Evolutionary conservation across 2,797 vertebrate genomes (phyloP).

Genomic region (Oryzias sinensis): DNA sequence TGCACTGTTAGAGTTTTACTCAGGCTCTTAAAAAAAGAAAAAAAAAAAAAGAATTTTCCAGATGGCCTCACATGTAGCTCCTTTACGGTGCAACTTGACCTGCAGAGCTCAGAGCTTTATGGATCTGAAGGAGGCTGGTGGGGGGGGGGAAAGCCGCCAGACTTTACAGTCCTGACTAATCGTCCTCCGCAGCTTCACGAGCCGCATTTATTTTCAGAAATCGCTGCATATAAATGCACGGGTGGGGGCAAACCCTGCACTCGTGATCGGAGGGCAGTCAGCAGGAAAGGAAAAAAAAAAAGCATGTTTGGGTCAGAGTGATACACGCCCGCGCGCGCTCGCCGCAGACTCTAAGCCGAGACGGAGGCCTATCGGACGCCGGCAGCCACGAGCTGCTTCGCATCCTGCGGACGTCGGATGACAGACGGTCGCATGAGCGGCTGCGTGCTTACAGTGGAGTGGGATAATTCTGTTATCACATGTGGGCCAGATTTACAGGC

Average conservation of each 20-base stretch:
- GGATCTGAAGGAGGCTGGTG: constrained; percentile 13
- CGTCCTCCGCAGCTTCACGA: constrained; percentile 7
- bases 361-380: constrained; percentile 43
- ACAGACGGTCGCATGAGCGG: constrained; percentile 46
- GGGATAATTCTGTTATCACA: constrained; percentile 59
- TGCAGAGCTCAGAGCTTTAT: constrained; percentile 19
- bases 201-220: constrained; percentile 17
- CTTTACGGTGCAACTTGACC: constrained; percentile 31
- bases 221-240: constrained; percentile 30
- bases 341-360: constrained; percentile 26
- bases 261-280: constrained; percentile 32
- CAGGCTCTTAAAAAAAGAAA: constrained; percentile 38
- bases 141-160: constrained; percentile 22
- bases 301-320: constrained; percentile 51
- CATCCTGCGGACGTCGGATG: constrained; percentile 48
- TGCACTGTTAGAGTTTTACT: constrained; percentile 54
- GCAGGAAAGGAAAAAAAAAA: constrained; percentile 22
- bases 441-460: constrained; percentile 36
- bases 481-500: constrained; percentile 53
- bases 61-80: constrained; percentile 41
- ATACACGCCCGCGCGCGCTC: constrained; percentile 45
- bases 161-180: constrained; percentile 8
- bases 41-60: constrained; percentile 45
- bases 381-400: constrained; percentile 47
- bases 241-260: constrained; percentile 35